Evolutionary conservation across 2,113 vertebrate genomes (phyloP), one percentile per base, ranked within the genome.

Genomic region (Perca fluviatilis): DNA sequence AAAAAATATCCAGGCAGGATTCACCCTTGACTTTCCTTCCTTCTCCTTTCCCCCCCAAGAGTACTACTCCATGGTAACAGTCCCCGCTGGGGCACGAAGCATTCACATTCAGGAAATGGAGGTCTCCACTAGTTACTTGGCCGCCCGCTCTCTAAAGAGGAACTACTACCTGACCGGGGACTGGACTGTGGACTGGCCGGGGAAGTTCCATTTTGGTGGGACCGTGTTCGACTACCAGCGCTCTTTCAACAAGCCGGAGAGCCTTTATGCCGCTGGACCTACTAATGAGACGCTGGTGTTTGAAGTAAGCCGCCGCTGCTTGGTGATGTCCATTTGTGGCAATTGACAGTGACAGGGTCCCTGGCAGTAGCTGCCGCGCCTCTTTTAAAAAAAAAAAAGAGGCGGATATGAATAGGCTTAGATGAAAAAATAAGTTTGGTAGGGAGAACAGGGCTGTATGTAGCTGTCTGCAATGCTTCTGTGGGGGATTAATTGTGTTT

Each of bases 221-320:
- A 96, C 98, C 0, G 92, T 95, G 1, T 99, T 99, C 30, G 93
- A 97, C 88, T 99, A 99, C 82, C 97, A 96, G 53, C 97, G 98
- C 16, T 93, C 97, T 66, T 96, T 96, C 61, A 95, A 95, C 92
- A 96, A 90, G 47, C 97, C 97, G 0, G 98, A 99, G 94, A 98
- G 95, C 21, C 95, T 99, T 62, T 97, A 94, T 3, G 95, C 97
- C 0, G 83, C 95, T 0, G 98, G 98, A 62, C 98, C 98, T 1
- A 99, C 97, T 79, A 99, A 99, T 82, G 98, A 99, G 96, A 99
- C 97, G 0, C 95, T 99, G 82, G 96, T 97, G 92, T 97, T 99
- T 96, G 98, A 99, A 95, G 98, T 99, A 96, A 98, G 98, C 83
- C 80, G 89, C 78, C 62, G 67, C 88, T 63, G 53, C 79, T 15